Conservation (phyloP, 2,797 vertebrate species). For the Neoniphon sammara region DNA sequence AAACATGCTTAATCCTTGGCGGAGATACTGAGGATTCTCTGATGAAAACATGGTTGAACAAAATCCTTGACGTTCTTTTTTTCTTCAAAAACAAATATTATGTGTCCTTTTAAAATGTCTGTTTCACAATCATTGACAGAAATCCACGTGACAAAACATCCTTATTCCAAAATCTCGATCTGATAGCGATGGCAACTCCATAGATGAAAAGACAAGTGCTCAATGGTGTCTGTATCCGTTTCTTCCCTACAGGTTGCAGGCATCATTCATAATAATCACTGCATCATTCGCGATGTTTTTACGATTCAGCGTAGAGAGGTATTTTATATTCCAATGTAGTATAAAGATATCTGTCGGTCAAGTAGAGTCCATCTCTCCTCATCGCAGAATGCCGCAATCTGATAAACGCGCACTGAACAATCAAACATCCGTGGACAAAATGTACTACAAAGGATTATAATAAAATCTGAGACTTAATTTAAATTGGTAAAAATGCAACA, state of each 20-base stretch:
- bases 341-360: slow-evolving; percentile 40
- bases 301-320: slow-evolving; percentile 22
- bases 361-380: slow-evolving; percentile 50
- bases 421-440: slow-evolving; percentile 67
- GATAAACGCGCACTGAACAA: slow-evolving; percentile 52
- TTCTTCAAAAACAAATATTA: slow-evolving; percentile 55
- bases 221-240: slow-evolving; percentile 58
- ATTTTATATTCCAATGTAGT: slow-evolving; percentile 37
- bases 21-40: slow-evolving; percentile 86
- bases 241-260: slow-evolving; percentile 69
- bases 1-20: slow-evolving; percentile 89
- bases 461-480: slow-evolving; percentile 19
- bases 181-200: slow-evolving; percentile 68
- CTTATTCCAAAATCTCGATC: slow-evolving; percentile 68
- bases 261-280: slow-evolving; percentile 64
- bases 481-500: slow-evolving; percentile 25
- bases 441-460: slow-evolving; percentile 62
- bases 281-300: slow-evolving; percentile 42
- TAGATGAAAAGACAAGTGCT: slow-evolving; percentile 69
- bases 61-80: slow-evolving; percentile 61
- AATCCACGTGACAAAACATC: slow-evolving; percentile 59
- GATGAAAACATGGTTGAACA: slow-evolving; percentile 84
- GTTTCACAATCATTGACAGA: slow-evolving; percentile 52
- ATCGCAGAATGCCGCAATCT: slow-evolving; percentile 68
- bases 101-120: slow-evolving; percentile 56